Evolutionary conservation across 2,888 invertebrate genomes (phyloP).

Genomic region (Mythimna vitellina): DNA sequence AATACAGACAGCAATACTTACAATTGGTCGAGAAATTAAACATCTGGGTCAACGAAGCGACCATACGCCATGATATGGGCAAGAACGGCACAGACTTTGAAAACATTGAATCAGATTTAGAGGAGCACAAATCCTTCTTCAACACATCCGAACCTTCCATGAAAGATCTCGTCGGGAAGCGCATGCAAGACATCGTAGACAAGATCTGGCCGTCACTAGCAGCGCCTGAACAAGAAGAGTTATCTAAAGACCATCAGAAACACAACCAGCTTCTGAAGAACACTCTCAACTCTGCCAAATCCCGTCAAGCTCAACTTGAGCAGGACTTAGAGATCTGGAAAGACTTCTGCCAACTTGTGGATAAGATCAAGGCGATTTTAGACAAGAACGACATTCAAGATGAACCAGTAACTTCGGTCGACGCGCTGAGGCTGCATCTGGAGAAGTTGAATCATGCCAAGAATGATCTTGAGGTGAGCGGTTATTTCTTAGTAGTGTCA

Average conservation of each 20-base stretch:
- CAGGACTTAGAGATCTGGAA: slow-evolving; percentile 96
- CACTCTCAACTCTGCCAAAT: slow-evolving; percentile 95
- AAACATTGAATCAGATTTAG: slow-evolving; percentile 95
- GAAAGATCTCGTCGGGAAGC: slow-evolving; percentile 94
- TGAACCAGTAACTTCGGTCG: slow-evolving; percentile 94
- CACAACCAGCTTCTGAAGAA: slow-evolving; percentile 95
- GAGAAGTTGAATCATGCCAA: slow-evolving; percentile 95
- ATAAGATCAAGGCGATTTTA: slow-evolving; percentile 94
- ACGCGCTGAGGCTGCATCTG: slow-evolving; percentile 95
- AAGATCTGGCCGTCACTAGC: slow-evolving; percentile 97
- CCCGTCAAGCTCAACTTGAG: slow-evolving; percentile 94
- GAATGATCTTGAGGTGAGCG: slow-evolving; percentile 93
- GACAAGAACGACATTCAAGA: slow-evolving; percentile 94
- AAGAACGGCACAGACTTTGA: slow-evolving; percentile 97
- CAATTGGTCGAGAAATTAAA: slow-evolving; percentile 94
- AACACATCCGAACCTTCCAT: slow-evolving; percentile 93
- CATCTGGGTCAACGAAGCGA: slow-evolving; percentile 96
- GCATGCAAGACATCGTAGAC: slow-evolving; percentile 95
- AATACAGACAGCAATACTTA: slow-evolving; percentile 94
- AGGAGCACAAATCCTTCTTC: slow-evolving; percentile 97
- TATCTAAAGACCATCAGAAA: slow-evolving; percentile 95
- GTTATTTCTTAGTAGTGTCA: slow-evolving; percentile 1
- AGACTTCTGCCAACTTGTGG: slow-evolving; percentile 94
- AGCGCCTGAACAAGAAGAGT: slow-evolving; percentile 95
- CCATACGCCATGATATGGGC: slow-evolving; percentile 93